Conservation (phyloP, 2,888 invertebrate species). For the Troilus luridus region DNA sequence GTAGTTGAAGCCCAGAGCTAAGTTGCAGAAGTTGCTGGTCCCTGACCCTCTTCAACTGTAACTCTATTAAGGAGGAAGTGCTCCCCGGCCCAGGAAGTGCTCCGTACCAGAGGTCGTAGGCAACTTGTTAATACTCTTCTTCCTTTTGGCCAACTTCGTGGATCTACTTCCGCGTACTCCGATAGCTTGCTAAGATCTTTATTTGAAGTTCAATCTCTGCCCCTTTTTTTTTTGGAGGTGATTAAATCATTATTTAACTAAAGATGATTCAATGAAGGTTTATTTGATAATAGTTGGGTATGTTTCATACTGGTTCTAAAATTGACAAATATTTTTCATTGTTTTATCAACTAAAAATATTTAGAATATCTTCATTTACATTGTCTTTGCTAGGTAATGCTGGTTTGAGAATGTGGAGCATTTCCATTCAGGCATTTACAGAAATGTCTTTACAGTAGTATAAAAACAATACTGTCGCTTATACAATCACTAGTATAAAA, state of each 20-base stretch:
- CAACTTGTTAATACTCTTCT: slow-evolving; percentile 26
- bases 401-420: too few species aligned
- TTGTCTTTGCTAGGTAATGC: too few species aligned
- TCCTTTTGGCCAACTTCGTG: neutral
- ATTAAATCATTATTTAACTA: neutral
- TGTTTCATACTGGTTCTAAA: too few species aligned
- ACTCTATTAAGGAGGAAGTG: slow-evolving; percentile 26
- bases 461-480: too few species aligned
- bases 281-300: too few species aligned
- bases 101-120: neutral
- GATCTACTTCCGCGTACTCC: neutral
- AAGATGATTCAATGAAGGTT: neutral
- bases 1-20: neutral
- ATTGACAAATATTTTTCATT: too few species aligned
- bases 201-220: neutral
- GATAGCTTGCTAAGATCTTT: neutral
- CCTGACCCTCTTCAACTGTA: slow-evolving; percentile 45
- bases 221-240: too few species aligned
- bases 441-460: too few species aligned
- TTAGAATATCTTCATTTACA: too few species aligned
- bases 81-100: neutral
- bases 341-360: too few species aligned
- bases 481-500: too few species aligned
- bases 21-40: slow-evolving; percentile 1
- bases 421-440: too few species aligned